Evolutionary conservation across 2,113 vertebrate species (phyloP), one percentile per base, ranked within the genome.

Genomic region (Micronycteris hirsuta): DNA sequence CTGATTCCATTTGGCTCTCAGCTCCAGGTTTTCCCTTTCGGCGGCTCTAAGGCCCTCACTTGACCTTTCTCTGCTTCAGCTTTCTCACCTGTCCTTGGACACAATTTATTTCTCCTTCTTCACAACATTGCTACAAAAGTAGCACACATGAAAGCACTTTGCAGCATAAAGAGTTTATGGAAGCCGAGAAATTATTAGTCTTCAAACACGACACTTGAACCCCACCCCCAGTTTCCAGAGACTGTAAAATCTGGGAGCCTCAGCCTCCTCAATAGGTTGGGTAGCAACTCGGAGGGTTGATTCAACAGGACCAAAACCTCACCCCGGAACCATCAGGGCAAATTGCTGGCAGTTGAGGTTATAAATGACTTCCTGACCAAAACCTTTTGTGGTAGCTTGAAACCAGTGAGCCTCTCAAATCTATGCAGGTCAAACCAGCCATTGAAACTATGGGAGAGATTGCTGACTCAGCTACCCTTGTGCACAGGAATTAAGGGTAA

Each of bases 351-450:
- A 49, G 61, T 77, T 85, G 76, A 74, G 63, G 11, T 93, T 93
- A 52, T 80, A 38, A 92, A 65, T 65, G 24, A 84, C 58, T 94
- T 91, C 43, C 73, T 89, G 71, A 92, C 33, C 97, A 76, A 82
- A 88, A 77, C 47, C 19, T 70, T 87, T 65, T 67, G 45, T 52
- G 77, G 33, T 52, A 52, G 26, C 43, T n/a, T 74, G 56, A 83
- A 86, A 67, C 28, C 49, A 93, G 56, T 33, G 15, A 88, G 24
- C 70, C 20, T 91, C 56, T 81, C 49, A 31, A 80, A 83, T 74
- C 49, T 45, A 8, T 3, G 19, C 26, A 38, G 65, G n/a, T 81
- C 71, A 95, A 93, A 58, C 31, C 47, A 93, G 11, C 14, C 56
- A 22, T 1, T 54, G 68, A 92, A 85, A 56, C 54, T 12, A 20